Base-by-base conservation (phyloP, 2,888 invertebrate species). In the Erebia palarica region DNA sequence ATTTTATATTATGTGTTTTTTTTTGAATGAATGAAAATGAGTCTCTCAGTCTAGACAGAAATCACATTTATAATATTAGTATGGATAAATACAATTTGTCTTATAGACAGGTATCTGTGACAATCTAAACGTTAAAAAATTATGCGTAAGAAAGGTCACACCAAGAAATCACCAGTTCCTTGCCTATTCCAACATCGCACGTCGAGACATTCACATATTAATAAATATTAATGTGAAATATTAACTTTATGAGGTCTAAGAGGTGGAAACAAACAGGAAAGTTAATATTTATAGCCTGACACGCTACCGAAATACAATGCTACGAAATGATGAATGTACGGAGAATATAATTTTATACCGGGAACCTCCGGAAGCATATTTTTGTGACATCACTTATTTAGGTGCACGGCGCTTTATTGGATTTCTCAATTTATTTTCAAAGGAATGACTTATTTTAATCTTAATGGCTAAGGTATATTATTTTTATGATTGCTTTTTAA, bases 231-330 rank as follows among this genome's bases (percentile, higher is more conserved):
- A 91, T 91, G 89, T 86, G 81, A 80, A 80, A 85, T 85, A 92
- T 92, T 91, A 91, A 90, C 86, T 91, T 92, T 89, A 92, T 82
- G 89, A 87, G 86, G 87, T 85, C 89, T 89, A 88, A 90, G 88
- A 90, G 88, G 86, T 86, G 86, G 86, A 86, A 88, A 87, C 86
- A 87, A 86, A 86, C 84, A 82, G 81, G 79, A 84, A 85, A 89
- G 89, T 88, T 87, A 88, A 90, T 90, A 92, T 91, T 91, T 92
- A 91, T 91, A 78, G 83, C 85, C 73, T 78, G 79, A 81, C 82
- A 81, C 86, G 85, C 87, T 86, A 84, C 82, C 82, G 80, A 88
- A 83, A 86, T 86, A 80, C 80, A 85, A 81, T 78, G 80, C 80
- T 27, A 74, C 73, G 73, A 74, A 77, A 80, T 84, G 80, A 85